phyloP scores from a whole-genome alignment of 64 coral and sea anemone genomes.

The Stylophora pistillata region DNA sequence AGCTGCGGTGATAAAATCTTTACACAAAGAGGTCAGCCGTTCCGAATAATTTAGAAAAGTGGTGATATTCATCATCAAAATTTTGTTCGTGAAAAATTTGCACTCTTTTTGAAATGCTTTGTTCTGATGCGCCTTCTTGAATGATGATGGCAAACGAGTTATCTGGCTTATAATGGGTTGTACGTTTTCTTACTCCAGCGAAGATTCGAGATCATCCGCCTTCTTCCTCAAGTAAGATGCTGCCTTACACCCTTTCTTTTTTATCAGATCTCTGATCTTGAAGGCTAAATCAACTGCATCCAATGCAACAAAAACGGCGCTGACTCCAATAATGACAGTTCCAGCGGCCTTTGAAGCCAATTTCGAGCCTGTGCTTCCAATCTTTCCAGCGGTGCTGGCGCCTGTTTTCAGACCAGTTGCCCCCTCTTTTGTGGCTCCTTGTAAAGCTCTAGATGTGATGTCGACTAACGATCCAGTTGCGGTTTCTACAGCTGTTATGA shows the following conservation, averaged over 20 bases:
- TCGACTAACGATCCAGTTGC: not conserved
- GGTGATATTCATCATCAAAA: too few species aligned
- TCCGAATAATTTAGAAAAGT: too few species aligned
- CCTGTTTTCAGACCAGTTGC: not conserved
- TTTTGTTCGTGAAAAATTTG: too few species aligned
- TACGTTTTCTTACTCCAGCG: not conserved
- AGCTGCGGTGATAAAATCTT: too few species aligned
- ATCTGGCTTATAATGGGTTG: not conserved
- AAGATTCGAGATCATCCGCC: not conserved
- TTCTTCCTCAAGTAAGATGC: not conserved
- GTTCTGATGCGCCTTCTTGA: too few species aligned
- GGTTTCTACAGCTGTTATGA: not conserved
- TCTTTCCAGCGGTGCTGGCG: not conserved
- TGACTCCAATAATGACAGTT: not conserved
- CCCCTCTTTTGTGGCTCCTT: not conserved
- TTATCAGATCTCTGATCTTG: not conserved
- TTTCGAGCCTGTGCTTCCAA: not conserved
- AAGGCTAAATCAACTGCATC: not conserved
- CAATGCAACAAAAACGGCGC: not conserved
- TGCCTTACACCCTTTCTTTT: not conserved
- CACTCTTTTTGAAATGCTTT: too few species aligned
- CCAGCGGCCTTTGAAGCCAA: not conserved
- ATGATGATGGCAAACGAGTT: too few species aligned
- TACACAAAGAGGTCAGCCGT: too few species aligned
- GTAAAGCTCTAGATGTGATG: not conserved